These are phyloP conservation scores for Gallinago nigripennis DNA, from an alignment of 2,797 vertebrate species.

Conservation along the genomic window DNA sequence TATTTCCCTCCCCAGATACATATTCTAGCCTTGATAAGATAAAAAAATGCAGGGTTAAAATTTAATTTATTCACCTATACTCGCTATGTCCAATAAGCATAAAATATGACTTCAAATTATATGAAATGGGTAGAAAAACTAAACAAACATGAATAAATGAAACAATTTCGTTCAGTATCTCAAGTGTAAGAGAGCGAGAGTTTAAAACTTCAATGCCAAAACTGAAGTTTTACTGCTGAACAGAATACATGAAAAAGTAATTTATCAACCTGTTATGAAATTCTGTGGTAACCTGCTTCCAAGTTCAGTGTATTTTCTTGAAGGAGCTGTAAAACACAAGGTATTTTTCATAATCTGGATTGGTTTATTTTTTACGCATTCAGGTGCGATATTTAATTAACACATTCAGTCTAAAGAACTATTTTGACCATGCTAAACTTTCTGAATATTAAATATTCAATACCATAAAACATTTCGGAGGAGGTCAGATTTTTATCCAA, in stretches of 20 bases:
- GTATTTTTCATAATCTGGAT: slow-evolving; percentile 62
- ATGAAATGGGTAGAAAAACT: neutral
- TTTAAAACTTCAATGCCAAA: neutral
- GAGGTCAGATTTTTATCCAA: neutral
- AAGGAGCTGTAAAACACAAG: slow-evolving; percentile 71
- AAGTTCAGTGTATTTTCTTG: slow-evolving; percentile 65
- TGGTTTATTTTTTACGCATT: slow-evolving; percentile 19
- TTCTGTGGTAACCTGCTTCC: slow-evolving; percentile 68
- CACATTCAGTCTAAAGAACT: neutral
- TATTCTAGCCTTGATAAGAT: neutral
- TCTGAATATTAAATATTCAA: neutral
- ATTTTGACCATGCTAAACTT: neutral
- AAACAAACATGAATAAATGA: neutral
- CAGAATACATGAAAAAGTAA: slow-evolving; percentile 65
- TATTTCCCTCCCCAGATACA: neutral
- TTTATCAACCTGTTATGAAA: slow-evolving; percentile 69
- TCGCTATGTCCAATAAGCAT: neutral
- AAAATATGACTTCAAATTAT: neutral
- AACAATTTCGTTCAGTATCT: neutral
- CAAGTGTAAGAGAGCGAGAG: neutral
- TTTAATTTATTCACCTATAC: neutral
- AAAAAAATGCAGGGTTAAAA: neutral
- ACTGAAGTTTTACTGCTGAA: neutral
- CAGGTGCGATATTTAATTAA: slow-evolving; percentile 4
- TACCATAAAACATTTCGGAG: neutral